Conservation (phyloP, 2,797 vertebrate species). For the Intellagama lesueurii region DNA sequence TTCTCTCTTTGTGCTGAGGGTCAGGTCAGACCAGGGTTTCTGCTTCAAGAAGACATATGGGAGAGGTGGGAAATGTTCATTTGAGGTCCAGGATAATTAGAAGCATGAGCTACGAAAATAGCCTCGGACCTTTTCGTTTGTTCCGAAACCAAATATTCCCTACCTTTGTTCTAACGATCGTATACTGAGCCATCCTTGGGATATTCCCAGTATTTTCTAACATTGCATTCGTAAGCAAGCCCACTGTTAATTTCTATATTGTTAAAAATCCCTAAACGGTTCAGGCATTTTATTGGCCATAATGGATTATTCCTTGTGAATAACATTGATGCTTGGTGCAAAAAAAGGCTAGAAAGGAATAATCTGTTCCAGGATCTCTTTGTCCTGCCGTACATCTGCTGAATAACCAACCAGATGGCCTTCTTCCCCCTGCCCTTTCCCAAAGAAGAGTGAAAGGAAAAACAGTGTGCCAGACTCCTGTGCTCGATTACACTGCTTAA, state of each 20-base stretch:
- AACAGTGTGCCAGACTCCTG: background rate
- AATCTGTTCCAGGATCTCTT: constrained; percentile 19
- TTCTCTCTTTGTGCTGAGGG: background rate
- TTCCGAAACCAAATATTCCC: background rate
- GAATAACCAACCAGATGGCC: background rate
- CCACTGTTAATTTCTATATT: background rate
- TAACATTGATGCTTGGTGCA: constrained; percentile 22
- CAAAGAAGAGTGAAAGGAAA: background rate
- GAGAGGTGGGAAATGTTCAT: too few species aligned
- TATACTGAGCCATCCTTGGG: background rate
- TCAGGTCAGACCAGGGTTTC: background rate
- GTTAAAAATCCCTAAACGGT: background rate
- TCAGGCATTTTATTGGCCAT: background rate
- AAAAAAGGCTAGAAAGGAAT: background rate
- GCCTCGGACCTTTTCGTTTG: background rate
- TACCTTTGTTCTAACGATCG: background rate
- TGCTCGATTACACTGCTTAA: rapidly evolving
- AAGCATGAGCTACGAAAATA: too few species aligned
- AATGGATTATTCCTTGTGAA: background rate
- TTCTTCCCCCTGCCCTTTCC: rapidly evolving
- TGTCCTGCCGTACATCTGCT: constrained; percentile 22
- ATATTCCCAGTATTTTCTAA: background rate
- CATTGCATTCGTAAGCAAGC: background rate
- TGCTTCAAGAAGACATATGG: background rate
- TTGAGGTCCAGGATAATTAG: background rate